Percentiles rank a stretch among this genome's conserved stretches.
These are phyloP conservation scores for Semnornis frantzii DNA, from an alignment of 2,113 vertebrate species.

Conservation along the genomic window DNA sequence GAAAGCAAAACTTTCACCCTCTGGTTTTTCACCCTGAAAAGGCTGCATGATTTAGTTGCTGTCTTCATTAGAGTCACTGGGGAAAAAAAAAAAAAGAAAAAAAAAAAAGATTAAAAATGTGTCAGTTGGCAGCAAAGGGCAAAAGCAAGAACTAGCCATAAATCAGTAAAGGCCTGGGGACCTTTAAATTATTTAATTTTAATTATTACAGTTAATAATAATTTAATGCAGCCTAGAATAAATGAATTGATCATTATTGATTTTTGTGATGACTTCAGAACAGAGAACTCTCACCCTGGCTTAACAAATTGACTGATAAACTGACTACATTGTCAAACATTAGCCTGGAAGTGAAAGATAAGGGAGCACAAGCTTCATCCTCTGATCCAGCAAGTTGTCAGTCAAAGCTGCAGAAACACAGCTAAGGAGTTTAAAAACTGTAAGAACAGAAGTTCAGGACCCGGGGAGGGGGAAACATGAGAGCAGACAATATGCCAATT, in stretches of 20 bases:
- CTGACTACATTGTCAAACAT: conserved; percentile 67
- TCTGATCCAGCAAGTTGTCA: conserved; percentile 68
- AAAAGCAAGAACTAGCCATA: conserved; percentile 16
- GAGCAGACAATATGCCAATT: conserved; percentile 78
- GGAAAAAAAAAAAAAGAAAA: neutral
- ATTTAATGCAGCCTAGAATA: conserved; percentile 63
- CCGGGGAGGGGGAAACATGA: conserved; percentile 63
- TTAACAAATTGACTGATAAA: conserved; percentile 72
- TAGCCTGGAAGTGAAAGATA: conserved; percentile 78
- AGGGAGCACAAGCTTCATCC: conserved; percentile 71
- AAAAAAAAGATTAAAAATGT: neutral
- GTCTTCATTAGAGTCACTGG: neutral
- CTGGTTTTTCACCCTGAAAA: neutral
- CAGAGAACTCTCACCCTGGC: conserved; percentile 20
- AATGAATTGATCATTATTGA: conserved; percentile 56
- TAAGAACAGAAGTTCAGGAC: conserved; percentile 71
- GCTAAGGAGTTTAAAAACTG: conserved; percentile 65
- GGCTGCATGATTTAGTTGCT: conserved; percentile 7
- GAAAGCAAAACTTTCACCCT: conserved; percentile 17
- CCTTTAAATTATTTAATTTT: conserved; percentile 62
- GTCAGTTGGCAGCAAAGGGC: neutral
- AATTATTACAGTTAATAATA: conserved; percentile 61
- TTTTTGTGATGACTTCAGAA: conserved; percentile 65
- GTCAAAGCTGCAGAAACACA: conserved; percentile 68
- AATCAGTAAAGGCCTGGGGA: conserved; percentile 18